These are phyloP conservation scores for Metopolophium dirhodum DNA, from an alignment of 1,140 invertebrate genomes.

Conservation along the genomic window DNA sequence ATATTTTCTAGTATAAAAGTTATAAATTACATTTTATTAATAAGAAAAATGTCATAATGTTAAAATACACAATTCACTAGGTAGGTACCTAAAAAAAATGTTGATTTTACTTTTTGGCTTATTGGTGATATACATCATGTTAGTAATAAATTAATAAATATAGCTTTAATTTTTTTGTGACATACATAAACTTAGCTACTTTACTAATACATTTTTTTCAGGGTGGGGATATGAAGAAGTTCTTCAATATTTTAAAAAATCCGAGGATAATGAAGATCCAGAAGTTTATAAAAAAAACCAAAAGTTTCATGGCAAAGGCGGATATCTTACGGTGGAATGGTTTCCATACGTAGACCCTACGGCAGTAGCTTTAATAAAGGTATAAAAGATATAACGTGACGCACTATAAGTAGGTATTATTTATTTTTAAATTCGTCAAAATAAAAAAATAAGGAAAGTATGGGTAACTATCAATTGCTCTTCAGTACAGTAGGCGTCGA, in stretches of 20 bases:
- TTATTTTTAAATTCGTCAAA: too few species aligned
- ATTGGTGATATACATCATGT: too few species aligned
- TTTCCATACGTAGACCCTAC: constrained; percentile 70
- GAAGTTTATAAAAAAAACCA: constrained; percentile 60
- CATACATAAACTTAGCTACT: neutral
- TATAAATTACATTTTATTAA: too few species aligned
- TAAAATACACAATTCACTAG: neutral
- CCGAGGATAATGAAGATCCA: constrained; percentile 66
- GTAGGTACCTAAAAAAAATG: neutral
- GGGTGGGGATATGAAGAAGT: constrained; percentile 80
- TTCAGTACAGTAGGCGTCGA: too few species aligned
- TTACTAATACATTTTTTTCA: constrained; percentile 24
- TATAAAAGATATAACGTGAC: neutral
- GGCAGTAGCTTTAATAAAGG: constrained; percentile 62
- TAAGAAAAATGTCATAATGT: too few species aligned
- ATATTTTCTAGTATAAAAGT: too few species aligned
- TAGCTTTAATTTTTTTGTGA: neutral
- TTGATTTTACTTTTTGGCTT: neutral
- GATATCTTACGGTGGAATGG: constrained; percentile 70
- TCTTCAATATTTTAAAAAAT: constrained; percentile 80
- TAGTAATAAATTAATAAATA: neutral
- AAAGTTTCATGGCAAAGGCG: constrained; percentile 68
- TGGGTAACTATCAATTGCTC: too few species aligned
- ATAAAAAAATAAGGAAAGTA: too few species aligned
- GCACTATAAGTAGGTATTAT: neutral